Base-by-base conservation (phyloP, 2,113 vertebrate species). In the Bubo scandiacus region DNA sequence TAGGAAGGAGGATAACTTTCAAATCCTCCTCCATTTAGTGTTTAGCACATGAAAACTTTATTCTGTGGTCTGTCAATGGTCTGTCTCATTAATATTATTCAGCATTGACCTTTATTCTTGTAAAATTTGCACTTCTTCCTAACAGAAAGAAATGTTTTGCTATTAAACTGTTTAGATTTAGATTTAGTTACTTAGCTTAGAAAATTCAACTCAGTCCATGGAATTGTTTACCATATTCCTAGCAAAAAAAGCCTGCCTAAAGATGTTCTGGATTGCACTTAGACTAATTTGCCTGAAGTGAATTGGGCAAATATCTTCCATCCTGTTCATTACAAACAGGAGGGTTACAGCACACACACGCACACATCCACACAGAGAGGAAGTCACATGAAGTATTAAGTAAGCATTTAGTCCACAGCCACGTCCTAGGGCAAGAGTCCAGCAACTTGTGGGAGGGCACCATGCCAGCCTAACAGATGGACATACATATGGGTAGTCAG, bases 381-480 rank as follows among this genome's bases (percentile, higher is more conserved):
- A 93, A 91, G 92, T 66, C 90, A 90, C 59, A 68, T 67, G 49
- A 94, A 95, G 40, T 62, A 91, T 82, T 97, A 92, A 94, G 90
- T 84, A 95, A 82, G 80, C 38, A 72, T 43, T 88, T 52, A 75
- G 75, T 61, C 65, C 83, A 73, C 71, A 84, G 79, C 40, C 29
- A 3, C 78, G 84, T 93, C 61, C 78, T 67, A 92, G 72, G 77
- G 80, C 81, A 72, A 85, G 72, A 88, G 93, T 89, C 94, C 93
- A 70, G 93, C 81, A 92, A 36, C 77, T 94, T 85, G 92, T 93
- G 84, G 86, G 67, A 96, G 88, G 94, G 95, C 90, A 94, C 34
- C 29, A 36, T 91, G 92, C 94, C 95, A 97, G 72, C 42, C 66
- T 58, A 79, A 88, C 94, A 97, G 96, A 97, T 97, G 95, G 96